Base-by-base conservation (phyloP, 2,888 invertebrate species). In the Caenorhabditis zanzibari region DNA sequence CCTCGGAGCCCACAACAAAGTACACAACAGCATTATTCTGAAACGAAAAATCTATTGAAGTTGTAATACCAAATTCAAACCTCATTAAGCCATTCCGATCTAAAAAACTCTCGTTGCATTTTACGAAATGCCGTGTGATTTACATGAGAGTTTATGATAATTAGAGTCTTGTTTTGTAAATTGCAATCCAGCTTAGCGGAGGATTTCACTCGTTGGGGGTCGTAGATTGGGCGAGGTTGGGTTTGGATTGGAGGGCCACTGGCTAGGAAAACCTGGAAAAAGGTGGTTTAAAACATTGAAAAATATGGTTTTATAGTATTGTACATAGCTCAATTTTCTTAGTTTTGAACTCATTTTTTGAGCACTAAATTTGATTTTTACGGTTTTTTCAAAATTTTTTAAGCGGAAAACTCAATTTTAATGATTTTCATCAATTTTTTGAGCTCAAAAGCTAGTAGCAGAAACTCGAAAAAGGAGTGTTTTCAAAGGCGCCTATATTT, bases 131-230 rank as follows among this genome's bases (percentile, higher is more conserved):
- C 61, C 0, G 69, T 64, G 44, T 84, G 59, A 19, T 76, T 74
- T 0, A 74, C 26, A 69, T 80, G 76, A n/a, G 84, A 84, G 54
- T 84, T 73, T 3, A 84, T 56, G 6, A 84, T 69, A 0, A 84
- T 73, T 1, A 84, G 61, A 19, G 75, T 75, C 59, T 81, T 81
- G 24, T 80, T 66, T 14, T 56, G 41, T 0, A 84, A 22, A 12
- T 73, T 49, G 19, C 84, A 84, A 19, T 73, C 54, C 0, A 84
- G 6, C 24, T 58, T 32, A 2, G 80, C 56, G 0, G 84, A 84
- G 14, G 61, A 58, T 19, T 24, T 0, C 0, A 76, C 72, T 16
- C 49, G 7, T 3, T 38, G n/a, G 2, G 84, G 72, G 2, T 47
- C n/a, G 35, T 47, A 76, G 0, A n/a, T 0, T 12, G 72, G 75